Percentiles rank a stretch among this genome's conserved stretches.
These are phyloP conservation scores for Microtus ochrogaster DNA, from an alignment of 2,113 vertebrate species.

Conservation along the genomic window DNA sequence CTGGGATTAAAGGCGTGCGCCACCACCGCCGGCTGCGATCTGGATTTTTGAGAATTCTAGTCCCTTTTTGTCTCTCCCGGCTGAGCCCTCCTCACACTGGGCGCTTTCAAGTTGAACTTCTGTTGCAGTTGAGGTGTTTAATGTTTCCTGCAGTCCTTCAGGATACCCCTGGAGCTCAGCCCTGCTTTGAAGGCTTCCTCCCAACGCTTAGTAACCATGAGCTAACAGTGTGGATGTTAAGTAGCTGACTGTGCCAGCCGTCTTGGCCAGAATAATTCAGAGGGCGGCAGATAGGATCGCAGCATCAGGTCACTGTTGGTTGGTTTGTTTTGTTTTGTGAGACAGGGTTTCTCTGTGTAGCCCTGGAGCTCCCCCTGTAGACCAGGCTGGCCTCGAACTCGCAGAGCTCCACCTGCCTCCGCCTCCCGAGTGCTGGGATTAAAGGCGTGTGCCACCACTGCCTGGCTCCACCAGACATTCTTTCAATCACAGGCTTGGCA, in stretches of 20 bases:
- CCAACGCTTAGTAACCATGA: not conserved
- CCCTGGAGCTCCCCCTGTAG: not conserved
- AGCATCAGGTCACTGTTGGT: not conserved
- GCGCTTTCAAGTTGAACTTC: not conserved
- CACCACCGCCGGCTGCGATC: too few relatives aligned
- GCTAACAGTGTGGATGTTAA: not conserved
- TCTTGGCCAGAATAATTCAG: not conserved
- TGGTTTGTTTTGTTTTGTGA: too few relatives aligned
- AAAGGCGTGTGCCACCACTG: rapidly evolving
- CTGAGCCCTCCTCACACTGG: too few relatives aligned
- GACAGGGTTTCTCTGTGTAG: not conserved
- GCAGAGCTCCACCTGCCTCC: not conserved
- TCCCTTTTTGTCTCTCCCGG: not conserved
- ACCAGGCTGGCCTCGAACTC: not conserved
- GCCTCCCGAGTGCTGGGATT: not conserved
- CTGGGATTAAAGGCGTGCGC: not conserved
- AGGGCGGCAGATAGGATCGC: not conserved
- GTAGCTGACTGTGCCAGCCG: not conserved
- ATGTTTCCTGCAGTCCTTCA: not conserved
- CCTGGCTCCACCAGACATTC: slow-evolving; percentile 12
- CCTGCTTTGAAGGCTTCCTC: not conserved
- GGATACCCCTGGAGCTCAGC: not conserved
- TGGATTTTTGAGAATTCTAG: not conserved
- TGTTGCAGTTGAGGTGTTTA: not conserved
- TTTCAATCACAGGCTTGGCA: slow-evolving; percentile 74